Evolutionary conservation across 2,797 vertebrate genomes (phyloP).

Genomic region (Salmo trutta): DNA sequence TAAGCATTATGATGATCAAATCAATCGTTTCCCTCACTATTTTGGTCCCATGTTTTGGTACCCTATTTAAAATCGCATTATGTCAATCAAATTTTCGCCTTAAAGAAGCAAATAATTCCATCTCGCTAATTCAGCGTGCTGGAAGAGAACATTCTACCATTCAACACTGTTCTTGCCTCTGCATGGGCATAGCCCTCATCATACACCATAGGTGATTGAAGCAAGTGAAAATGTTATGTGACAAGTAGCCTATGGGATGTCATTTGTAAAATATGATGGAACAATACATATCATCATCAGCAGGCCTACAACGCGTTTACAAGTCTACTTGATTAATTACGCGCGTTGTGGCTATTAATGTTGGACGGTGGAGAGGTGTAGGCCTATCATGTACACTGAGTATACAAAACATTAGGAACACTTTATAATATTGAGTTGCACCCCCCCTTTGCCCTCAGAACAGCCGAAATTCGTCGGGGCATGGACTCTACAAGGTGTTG

Average conservation of each 20-base stretch:
- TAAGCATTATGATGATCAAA: background rate
- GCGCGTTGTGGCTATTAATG: conserved; percentile 1
- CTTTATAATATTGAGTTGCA: too few relatives aligned
- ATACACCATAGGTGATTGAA: background rate
- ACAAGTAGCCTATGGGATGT: background rate
- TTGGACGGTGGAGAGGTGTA: conserved; percentile 19
- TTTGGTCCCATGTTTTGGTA: background rate
- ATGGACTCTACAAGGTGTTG: too few relatives aligned
- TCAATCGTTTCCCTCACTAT: background rate
- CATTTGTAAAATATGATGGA: background rate
- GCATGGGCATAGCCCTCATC: background rate
- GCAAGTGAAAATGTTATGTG: conserved; percentile 15
- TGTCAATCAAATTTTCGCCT: background rate
- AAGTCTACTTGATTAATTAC: conserved; percentile 12
- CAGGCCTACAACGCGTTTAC: background rate
- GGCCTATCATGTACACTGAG: too few relatives aligned
- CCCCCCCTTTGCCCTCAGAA: too few relatives aligned
- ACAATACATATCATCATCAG: background rate
- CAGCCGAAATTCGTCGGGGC: too few relatives aligned
- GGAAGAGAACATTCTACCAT: background rate
- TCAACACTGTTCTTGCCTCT: background rate
- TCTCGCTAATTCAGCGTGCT: background rate
- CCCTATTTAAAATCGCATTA: background rate
- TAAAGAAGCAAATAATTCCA: background rate
- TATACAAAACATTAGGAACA: too few relatives aligned